These are phyloP conservation scores for Caretta caretta DNA, from an alignment of 2,113 vertebrate genomes.

Conservation along the genomic window DNA sequence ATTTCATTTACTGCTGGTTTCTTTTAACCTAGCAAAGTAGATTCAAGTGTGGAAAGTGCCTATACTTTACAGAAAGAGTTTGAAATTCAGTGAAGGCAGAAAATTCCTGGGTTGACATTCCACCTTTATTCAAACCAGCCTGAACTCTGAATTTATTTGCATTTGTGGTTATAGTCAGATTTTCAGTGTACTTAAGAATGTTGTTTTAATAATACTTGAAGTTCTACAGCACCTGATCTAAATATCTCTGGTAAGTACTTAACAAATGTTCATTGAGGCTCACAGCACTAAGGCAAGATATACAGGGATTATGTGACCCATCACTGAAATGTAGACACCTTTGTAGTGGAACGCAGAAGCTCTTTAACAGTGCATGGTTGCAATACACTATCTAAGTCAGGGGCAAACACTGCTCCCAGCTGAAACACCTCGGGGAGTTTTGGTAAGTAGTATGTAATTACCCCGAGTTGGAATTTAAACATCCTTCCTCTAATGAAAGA, in stretches of 20 bases:
- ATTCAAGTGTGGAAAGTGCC: not conserved
- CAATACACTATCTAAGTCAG: not conserved
- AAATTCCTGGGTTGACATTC: not conserved
- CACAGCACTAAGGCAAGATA: not conserved
- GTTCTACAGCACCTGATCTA: not conserved
- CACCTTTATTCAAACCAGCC: not conserved
- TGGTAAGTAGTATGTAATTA: not conserved
- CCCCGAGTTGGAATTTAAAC: not conserved
- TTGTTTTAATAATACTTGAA: not conserved
- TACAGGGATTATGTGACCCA: not conserved
- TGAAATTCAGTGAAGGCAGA: not conserved
- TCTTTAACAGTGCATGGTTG: not conserved
- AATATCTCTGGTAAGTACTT: not conserved
- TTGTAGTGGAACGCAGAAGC: not conserved
- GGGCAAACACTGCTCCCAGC: not conserved
- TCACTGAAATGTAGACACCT: not conserved
- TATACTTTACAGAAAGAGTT: not conserved
- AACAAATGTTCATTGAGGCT: not conserved
- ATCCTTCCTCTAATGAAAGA: not conserved
- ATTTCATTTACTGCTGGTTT: not conserved
- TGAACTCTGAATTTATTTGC: not conserved
- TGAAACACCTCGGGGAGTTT: not conserved
- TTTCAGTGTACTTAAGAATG: not conserved
- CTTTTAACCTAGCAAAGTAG: not conserved
- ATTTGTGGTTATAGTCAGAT: not conserved